Conservation (phyloP, 2,888 invertebrate genomes). For the Yponomeuta malinellus region DNA sequence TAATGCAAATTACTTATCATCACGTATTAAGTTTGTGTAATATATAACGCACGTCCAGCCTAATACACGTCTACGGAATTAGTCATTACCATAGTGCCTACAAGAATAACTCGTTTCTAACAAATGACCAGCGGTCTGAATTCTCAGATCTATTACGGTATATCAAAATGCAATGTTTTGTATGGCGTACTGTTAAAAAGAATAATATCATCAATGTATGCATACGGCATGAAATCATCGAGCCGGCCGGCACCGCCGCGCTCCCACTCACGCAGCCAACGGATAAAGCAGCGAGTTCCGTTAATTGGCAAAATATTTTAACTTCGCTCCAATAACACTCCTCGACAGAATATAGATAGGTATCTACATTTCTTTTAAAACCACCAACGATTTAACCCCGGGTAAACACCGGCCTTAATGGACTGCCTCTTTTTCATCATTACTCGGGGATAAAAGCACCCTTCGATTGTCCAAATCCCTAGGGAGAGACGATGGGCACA, state of each 20-base stretch:
- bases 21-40: neutral
- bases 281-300: slow-evolving; percentile 30
- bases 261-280: slow-evolving; percentile 33
- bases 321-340: slow-evolving; percentile 15
- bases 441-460: neutral
- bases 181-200: neutral
- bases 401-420: neutral
- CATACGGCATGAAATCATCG: slow-evolving; percentile 39
- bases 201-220: slow-evolving; percentile 2
- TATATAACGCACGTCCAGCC: neutral
- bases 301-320: slow-evolving; percentile 32
- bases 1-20: neutral
- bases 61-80: neutral
- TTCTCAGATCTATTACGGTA: no score
- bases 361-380: neutral
- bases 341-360: neutral
- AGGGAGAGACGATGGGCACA: slow-evolving; percentile 26
- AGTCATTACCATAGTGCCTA: neutral
- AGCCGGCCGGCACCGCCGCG: slow-evolving; percentile 24
- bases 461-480: slow-evolving; percentile 34
- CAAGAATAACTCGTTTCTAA: no score
- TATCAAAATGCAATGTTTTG: neutral
- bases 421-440: neutral
- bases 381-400: neutral
- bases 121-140: no score